Conservation (phyloP, 2,797 vertebrate species). For the Manis javanica region DNA sequence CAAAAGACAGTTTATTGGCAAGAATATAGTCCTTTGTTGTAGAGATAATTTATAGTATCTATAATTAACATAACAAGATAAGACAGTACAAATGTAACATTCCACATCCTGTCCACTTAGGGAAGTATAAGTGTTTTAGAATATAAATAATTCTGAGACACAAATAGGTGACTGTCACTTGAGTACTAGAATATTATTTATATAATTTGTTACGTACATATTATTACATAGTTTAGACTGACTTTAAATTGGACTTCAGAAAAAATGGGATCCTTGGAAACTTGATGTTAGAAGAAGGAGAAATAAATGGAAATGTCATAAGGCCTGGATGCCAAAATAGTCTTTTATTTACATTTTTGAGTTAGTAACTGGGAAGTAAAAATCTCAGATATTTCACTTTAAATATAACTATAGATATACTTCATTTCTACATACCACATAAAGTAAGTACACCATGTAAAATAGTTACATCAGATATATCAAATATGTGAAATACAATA, state of each 20-base stretch:
- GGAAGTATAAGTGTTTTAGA: background rate
- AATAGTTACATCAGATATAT: background rate
- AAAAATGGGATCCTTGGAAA: background rate
- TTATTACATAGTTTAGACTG: background rate
- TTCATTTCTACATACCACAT: background rate
- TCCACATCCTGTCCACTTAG: background rate
- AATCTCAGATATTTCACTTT: background rate
- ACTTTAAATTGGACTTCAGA: background rate
- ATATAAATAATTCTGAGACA: background rate
- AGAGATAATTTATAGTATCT: background rate
- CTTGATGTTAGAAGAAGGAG: background rate
- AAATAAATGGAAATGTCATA: constrained; percentile 4
- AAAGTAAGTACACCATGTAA: background rate
- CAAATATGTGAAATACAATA: constrained; percentile 12
- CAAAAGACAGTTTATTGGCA: background rate
- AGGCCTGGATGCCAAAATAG: background rate
- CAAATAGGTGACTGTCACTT: background rate
- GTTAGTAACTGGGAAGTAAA: background rate
- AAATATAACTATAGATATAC: background rate
- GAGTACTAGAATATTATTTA: background rate
- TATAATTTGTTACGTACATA: background rate
- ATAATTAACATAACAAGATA: background rate
- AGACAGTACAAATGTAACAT: constrained; percentile 33
- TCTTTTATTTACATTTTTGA: background rate
- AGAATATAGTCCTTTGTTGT: background rate